Conservation (phyloP, 2,888 invertebrate species). For the Dorcus hopei region DNA sequence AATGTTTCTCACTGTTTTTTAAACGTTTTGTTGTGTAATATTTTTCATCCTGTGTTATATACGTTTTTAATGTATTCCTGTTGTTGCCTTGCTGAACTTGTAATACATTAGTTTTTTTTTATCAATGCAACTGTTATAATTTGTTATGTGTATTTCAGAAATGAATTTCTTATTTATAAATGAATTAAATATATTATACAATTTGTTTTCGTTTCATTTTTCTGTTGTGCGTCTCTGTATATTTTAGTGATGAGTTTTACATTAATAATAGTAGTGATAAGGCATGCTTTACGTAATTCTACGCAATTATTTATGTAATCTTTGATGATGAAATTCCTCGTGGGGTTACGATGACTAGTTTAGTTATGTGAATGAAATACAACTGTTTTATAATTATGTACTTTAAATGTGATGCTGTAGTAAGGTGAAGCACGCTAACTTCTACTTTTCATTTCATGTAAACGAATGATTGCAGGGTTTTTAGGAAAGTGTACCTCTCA, state of each 20-base stretch:
- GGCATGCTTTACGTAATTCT: constrained; percentile 15
- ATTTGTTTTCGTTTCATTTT: constrained; percentile 19
- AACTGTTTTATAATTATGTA: constrained; percentile 16
- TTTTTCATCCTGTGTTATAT: constrained; percentile 30
- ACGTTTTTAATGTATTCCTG: constrained; percentile 21
- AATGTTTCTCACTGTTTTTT: neutral
- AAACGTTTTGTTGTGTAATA: constrained; percentile 26
- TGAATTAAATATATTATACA: constrained; percentile 21
- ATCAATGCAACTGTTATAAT: constrained; percentile 28
- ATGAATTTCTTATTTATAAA: constrained; percentile 25
- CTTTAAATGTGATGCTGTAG: constrained; percentile 18
- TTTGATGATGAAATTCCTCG: neutral
- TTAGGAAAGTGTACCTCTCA: too few relatives aligned
- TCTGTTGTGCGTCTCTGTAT: neutral
- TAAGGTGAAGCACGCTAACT: constrained; percentile 6
- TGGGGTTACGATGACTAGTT: neutral
- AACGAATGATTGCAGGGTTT: neutral
- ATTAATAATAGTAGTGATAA: constrained; percentile 14
- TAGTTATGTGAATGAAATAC: constrained; percentile 11
- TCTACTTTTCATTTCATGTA: neutral
- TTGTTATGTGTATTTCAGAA: constrained; percentile 20
- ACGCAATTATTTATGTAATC: neutral
- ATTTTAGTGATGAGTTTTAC: neutral
- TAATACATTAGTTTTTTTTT: constrained; percentile 29
- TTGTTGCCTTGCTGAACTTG: constrained; percentile 27